Conservation (phyloP, 1,140 invertebrate genomes). For the Bombus pascuorum region DNA sequence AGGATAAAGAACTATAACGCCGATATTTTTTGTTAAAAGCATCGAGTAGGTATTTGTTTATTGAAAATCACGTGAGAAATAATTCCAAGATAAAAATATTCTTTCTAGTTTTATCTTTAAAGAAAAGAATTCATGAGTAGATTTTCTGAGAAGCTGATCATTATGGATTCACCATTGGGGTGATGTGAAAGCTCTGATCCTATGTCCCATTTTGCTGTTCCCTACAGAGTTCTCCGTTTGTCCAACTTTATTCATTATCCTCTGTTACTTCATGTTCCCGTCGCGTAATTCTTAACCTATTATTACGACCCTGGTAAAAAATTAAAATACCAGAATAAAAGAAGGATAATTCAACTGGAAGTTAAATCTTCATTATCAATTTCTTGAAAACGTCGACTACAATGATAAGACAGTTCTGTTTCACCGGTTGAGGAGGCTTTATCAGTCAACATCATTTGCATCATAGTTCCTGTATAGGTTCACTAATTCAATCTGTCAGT, state of each 20-base stretch:
- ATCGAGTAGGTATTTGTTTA: neutral
- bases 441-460: neutral
- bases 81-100: neutral
- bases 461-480: neutral
- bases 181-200: neutral
- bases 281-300: neutral
- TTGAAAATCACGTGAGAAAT: neutral
- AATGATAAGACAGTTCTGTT: neutral
- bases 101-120: neutral
- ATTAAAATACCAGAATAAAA: neutral
- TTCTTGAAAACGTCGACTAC: neutral
- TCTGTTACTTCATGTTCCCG: neutral
- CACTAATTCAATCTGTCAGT: neutral
- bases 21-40: neutral
- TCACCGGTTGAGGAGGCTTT: neutral
- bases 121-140: neutral
- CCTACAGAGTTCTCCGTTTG: neutral
- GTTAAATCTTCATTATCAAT: neutral
- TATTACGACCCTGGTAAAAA: neutral
- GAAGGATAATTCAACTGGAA: neutral
- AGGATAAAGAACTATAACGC: too few species aligned
- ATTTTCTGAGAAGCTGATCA: neutral
- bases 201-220: neutral
- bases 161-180: conserved; percentile 3
- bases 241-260: conserved; percentile 12